phyloP scores from a whole-genome alignment of 1,140 invertebrate genomes.

The Drosophila lacteicornis region DNA sequence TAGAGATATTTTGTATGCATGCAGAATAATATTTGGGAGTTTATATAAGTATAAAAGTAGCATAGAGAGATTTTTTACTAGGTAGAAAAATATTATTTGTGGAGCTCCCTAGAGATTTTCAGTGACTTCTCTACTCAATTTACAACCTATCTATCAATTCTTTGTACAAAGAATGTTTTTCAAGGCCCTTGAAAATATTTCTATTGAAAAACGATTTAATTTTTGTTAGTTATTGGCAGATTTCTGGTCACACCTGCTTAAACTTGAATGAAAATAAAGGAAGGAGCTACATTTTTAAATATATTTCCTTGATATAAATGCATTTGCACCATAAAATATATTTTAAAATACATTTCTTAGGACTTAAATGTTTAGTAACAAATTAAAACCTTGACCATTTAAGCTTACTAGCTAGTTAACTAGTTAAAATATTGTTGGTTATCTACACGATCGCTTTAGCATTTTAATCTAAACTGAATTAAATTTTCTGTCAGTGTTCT shows the following conservation, averaged over 20 bases:
- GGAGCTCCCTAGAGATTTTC: background rate
- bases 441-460: too few species aligned
- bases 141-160: background rate
- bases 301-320: too few species aligned
- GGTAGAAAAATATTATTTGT: background rate
- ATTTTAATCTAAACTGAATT: background rate
- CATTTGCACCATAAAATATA: too few species aligned
- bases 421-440: background rate
- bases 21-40: too few species aligned
- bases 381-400: background rate
- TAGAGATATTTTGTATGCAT: too few species aligned
- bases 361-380: background rate
- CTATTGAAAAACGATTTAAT: background rate
- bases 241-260: background rate
- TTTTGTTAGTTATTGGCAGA: too few species aligned
- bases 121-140: background rate
- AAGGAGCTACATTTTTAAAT: too few species aligned
- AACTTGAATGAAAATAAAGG: background rate
- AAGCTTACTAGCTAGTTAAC: rapidly evolving
- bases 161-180: background rate
- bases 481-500: constrained; percentile 9
- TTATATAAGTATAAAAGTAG: too few species aligned
- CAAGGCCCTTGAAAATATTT: background rate
- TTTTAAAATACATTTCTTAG: background rate
- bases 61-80: too few species aligned